Evolutionary conservation across 2,797 vertebrate genomes (phyloP).

Genomic region (Amazonetta brasiliensis): DNA sequence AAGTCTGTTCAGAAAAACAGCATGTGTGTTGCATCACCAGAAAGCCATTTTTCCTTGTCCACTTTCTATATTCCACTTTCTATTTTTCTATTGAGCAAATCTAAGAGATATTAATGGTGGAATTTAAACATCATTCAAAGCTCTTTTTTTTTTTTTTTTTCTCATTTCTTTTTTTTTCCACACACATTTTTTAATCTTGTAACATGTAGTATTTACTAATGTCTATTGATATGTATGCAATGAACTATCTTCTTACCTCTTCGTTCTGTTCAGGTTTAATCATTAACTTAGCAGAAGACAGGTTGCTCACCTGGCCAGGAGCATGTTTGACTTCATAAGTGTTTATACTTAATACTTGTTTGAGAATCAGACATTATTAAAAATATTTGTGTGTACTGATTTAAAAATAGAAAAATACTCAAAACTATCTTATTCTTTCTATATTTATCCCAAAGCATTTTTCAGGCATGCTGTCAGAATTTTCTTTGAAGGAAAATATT

Average conservation of each 20-base stretch:
- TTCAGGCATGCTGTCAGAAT: not conserved
- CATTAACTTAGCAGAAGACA: not conserved
- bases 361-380: not conserved
- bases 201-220: not conserved
- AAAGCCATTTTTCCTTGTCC: not conserved
- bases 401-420: not conserved
- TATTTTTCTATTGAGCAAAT: not conserved
- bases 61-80: not conserved
- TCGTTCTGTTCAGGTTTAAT: not conserved
- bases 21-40: not conserved
- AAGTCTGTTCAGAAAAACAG: not conserved
- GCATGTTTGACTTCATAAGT: not conserved
- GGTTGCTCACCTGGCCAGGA: not conserved
- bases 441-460: not conserved
- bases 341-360: not conserved
- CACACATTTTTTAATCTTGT: not conserved
- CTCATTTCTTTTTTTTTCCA: not conserved
- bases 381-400: not conserved
- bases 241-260: not conserved
- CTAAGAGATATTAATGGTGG: not conserved
- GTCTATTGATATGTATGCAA: not conserved
- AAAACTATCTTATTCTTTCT: not conserved
- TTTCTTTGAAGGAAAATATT: not conserved
- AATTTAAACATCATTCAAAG: not conserved
- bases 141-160: not conserved